These are phyloP conservation scores for Panorpa germanica DNA, from an alignment of 2,888 invertebrate genomes.

Conservation along the genomic window DNA sequence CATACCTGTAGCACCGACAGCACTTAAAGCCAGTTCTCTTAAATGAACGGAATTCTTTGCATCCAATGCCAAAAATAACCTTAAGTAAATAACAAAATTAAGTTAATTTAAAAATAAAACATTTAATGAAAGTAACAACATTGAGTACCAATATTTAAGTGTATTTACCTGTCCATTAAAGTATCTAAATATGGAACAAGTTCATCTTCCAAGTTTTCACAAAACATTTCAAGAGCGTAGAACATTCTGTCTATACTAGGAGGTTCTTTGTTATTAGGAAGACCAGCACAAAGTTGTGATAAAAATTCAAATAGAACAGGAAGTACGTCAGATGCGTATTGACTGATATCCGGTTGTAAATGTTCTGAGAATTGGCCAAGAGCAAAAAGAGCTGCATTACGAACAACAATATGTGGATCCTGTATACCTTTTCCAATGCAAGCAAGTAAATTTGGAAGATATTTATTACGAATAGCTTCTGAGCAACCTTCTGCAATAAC, in stretches of 20 bases:
- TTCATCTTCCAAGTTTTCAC: slow-evolving; percentile 55
- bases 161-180: slow-evolving; percentile 34
- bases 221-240: slow-evolving; percentile 62
- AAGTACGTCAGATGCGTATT: slow-evolving; percentile 47
- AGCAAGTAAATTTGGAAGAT: slow-evolving; percentile 45
- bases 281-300: slow-evolving; percentile 28
- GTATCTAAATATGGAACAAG: slow-evolving; percentile 49
- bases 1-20: slow-evolving; percentile 38
- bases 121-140: slow-evolving; percentile 1
- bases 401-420: slow-evolving; percentile 39
- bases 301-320: slow-evolving; percentile 55
- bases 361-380: slow-evolving; percentile 66
- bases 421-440: slow-evolving; percentile 51
- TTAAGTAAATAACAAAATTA: slow-evolving; percentile 11
- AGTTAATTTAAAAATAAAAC: slow-evolving; percentile 2
- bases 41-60: slow-evolving; percentile 35
- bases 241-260: slow-evolving; percentile 53
- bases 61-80: slow-evolving; percentile 37
- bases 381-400: slow-evolving; percentile 60
- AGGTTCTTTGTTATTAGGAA: slow-evolving; percentile 23
- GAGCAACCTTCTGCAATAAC: slow-evolving; percentile 63
- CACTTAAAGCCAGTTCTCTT: slow-evolving; percentile 47
- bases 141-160: slow-evolving; percentile 4
- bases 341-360: slow-evolving; percentile 60
- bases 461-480: slow-evolving; percentile 51